phyloP scores from a whole-genome alignment of 2,113 vertebrate species.

The Amia ocellicauda region DNA sequence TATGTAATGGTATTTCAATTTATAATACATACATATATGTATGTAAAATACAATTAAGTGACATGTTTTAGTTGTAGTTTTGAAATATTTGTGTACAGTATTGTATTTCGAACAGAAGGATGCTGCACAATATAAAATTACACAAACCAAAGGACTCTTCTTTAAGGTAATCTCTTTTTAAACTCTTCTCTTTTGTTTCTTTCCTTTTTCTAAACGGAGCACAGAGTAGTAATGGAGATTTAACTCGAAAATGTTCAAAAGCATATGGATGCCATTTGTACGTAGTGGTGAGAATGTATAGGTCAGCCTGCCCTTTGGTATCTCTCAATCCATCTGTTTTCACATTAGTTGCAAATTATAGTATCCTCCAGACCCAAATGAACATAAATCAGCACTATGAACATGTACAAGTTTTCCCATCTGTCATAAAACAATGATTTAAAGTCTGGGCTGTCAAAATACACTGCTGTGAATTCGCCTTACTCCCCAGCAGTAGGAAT shows the following conservation, averaged over 20 bases:
- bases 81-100: too few species aligned
- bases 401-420: conserved; percentile 89
- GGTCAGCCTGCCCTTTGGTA: conserved; percentile 82
- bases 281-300: conserved; percentile 72
- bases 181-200: too few species aligned
- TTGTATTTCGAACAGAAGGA: too few species aligned
- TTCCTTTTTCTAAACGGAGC: too few species aligned
- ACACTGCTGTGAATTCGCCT: conserved; percentile 79
- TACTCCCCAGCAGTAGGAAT: conserved; percentile 80
- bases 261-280: conserved; percentile 98
- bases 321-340: conserved; percentile 98
- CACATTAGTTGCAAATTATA: conserved; percentile 92
- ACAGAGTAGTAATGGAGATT: conserved; percentile 62
- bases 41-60: too few species aligned
- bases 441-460: conserved; percentile 94
- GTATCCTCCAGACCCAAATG: conserved; percentile 94
- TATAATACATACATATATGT: too few species aligned
- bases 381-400: conserved; percentile 91
- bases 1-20: too few species aligned
- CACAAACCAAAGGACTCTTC: too few species aligned
- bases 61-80: too few species aligned
- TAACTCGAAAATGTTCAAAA: conserved; percentile 59
- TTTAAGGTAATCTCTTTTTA: too few species aligned
- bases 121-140: too few species aligned
- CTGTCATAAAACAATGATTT: conserved; percentile 99